Evolutionary conservation across 1,140 invertebrate genomes (phyloP), one percentile per base, ranked within the genome.

Genomic region (Drosophila ohnishii): DNA sequence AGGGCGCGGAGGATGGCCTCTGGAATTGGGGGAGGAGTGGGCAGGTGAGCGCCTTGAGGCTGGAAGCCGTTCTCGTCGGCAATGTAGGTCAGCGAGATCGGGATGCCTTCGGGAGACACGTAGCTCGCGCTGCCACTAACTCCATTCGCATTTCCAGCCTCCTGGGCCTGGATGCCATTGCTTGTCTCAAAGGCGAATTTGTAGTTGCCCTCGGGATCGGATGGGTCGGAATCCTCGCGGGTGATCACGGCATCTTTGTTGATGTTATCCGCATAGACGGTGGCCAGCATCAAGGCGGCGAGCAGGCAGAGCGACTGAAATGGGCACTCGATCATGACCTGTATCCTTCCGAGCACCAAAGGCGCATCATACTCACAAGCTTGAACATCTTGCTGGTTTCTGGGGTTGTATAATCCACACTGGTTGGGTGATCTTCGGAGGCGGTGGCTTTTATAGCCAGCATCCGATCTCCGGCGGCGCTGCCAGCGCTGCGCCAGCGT

Each of bases 1-100:
- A 94, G 64, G 8, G 91, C 59, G n/a, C 82, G 67, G 14, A 88
- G 25, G 13, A 91, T 91, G 30, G 61, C 60, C 25, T 87, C 79
- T 60, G 91, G 91, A 7, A 91, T 80, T 62, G 90, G 92, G 63
- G 92, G 93, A 14, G 92, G 92, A 22, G 92, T 93, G 16, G 93
- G 93, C 40, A 93, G 56, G 85, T 93, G 93, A 16, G 81, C 92
- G 22, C 93, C 93, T 5, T 56, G 34, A 7, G 93, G 92, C 56
- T 91, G 90, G 85, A 78, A 93, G 8, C 92, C 93, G 39, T 92
- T 91, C 70, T 93, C 92, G 72, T 93, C 93, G 61, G 93, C 93
- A 14, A 90, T 59, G 58, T 93, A 94, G 34, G 53, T 75, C 14
- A 93, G 48, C 3, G 42, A 5, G 39, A 90, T 74, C 6, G 32